Evolutionary conservation across 2,113 vertebrate species (phyloP).

Genomic region (Alethe diademata): DNA sequence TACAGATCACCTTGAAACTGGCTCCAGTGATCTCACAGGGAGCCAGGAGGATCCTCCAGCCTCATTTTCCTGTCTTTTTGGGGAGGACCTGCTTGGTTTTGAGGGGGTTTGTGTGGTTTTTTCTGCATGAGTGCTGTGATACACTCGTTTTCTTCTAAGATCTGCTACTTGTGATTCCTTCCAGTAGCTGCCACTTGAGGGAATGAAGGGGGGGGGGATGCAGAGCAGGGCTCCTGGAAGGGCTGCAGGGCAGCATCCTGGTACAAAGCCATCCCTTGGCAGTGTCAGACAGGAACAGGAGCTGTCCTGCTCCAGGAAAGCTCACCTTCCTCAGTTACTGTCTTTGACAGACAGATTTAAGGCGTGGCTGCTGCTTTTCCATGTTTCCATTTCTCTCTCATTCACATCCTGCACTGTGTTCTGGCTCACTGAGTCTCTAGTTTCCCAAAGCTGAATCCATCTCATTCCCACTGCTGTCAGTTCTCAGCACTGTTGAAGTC

Average conservation of each 20-base stretch:
- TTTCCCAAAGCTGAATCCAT: neutral
- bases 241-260: neutral
- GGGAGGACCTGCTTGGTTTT: neutral
- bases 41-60: neutral
- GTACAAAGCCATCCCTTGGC: neutral
- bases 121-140: neutral
- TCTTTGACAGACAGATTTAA: neutral
- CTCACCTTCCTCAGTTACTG: neutral
- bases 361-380: neutral
- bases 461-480: neutral
- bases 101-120: neutral
- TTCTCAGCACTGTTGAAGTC: neutral
- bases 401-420: neutral
- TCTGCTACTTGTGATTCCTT: neutral
- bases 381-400: neutral
- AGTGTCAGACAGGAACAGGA: neutral
- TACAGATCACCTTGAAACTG: neutral
- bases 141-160: neutral
- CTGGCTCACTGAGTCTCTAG: neutral
- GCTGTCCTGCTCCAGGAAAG: neutral
- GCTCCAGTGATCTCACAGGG: neutral
- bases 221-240: neutral
- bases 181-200: neutral
- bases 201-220: neutral
- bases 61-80: rapidly evolving